These are phyloP conservation scores for Cryptus viduatorius DNA, from an alignment of 2,888 invertebrate genomes.

Conservation along the genomic window DNA sequence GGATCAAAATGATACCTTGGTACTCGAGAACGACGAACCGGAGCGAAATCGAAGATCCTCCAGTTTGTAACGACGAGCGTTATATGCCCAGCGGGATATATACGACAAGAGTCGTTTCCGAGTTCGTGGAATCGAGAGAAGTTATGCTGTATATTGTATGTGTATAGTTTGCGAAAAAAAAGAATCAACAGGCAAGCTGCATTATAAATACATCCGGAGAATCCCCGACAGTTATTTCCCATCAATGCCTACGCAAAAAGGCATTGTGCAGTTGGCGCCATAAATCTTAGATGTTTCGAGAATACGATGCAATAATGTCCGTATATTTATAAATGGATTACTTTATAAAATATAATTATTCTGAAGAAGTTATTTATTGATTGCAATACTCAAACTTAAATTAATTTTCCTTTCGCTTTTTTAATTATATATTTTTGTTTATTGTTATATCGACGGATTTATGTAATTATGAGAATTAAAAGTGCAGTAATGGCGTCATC, in stretches of 20 bases:
- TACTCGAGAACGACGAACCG: conserved; percentile 45
- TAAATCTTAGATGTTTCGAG: conserved; percentile 39
- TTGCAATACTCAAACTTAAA: no score
- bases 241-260: conserved; percentile 56
- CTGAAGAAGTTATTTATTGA: not conserved
- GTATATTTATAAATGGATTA: no score
- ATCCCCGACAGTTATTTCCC: conserved; percentile 59
- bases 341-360: no score
- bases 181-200: conserved; percentile 56
- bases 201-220: conserved; percentile 61
- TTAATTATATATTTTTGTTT: no score
- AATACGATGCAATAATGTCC: conserved; percentile 3
- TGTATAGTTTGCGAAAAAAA: conserved; percentile 38
- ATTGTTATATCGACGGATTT: not conserved
- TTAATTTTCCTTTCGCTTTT: no score
- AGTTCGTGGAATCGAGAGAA: conserved; percentile 70
- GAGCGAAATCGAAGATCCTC: conserved; percentile 56
- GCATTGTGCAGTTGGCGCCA: conserved; percentile 41
- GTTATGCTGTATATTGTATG: conserved; percentile 16
- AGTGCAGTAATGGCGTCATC: no score
- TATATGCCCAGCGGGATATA: conserved; percentile 67
- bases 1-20: conserved; percentile 64
- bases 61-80: conserved; percentile 38
- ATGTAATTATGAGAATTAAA: no score
- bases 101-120: conserved; percentile 62